A percentile compares a stretch with the other conserved stretches of the same genome.
phyloP scores from a whole-genome alignment of 2,888 invertebrate genomes.

The Troilus luridus region DNA sequence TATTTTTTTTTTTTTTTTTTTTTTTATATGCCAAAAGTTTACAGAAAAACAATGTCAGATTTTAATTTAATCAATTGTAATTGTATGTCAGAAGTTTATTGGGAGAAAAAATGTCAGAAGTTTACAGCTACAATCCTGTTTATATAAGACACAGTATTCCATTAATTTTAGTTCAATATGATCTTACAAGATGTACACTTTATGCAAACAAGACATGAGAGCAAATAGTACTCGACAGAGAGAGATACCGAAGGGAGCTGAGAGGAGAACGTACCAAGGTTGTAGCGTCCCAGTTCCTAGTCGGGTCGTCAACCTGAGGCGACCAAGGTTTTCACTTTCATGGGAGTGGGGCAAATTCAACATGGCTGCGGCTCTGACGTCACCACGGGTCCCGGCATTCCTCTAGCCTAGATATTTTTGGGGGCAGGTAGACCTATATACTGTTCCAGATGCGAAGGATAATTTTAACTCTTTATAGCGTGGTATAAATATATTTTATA shows the following conservation, averaged over 20 bases:
- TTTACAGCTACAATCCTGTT: no score
- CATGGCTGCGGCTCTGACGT: slow-evolving; percentile 39
- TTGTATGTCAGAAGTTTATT: no score
- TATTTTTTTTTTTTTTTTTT: no score
- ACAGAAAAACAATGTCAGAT: no score
- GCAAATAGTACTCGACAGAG: not conserved
- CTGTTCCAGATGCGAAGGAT: not conserved
- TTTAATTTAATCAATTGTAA: no score
- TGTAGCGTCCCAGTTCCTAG: slow-evolving; percentile 52
- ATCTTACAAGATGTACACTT: not conserved
- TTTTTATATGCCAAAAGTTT: no score
- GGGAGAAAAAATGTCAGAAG: no score
- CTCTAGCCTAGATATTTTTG: slow-evolving; percentile 23
- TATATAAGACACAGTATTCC: not conserved
- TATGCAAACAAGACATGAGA: not conserved
- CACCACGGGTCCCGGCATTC: slow-evolving; percentile 28
- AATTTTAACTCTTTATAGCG: not conserved
- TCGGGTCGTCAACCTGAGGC: slow-evolving; percentile 47
- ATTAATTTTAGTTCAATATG: not conserved
- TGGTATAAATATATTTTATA: no score
- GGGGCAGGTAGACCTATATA: not conserved
- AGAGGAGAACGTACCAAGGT: slow-evolving; percentile 45
- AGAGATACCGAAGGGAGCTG: slow-evolving; percentile 9
- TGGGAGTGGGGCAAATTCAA: slow-evolving; percentile 29
- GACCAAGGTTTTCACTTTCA: slow-evolving; percentile 56